These are phyloP conservation scores for Yponomeuta sedellus DNA, from an alignment of 2,888 invertebrate genomes.

Conservation along the genomic window DNA sequence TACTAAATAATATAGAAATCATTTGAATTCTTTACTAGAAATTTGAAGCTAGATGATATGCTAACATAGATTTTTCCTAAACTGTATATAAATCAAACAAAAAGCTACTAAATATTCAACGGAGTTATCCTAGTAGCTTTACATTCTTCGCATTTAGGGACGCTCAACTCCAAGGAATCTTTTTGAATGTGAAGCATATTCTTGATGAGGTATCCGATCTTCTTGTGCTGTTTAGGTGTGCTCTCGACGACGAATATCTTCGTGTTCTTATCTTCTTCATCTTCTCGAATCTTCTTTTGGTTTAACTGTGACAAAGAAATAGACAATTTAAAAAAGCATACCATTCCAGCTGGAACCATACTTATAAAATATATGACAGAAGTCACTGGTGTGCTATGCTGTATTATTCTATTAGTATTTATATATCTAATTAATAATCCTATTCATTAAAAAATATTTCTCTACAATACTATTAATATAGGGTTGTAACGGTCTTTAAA, in stretches of 20 bases:
- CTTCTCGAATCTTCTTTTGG: conserved; percentile 33
- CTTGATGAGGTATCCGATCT: conserved; percentile 46
- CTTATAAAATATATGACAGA: no score
- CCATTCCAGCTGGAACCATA: no score
- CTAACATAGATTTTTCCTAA: no score
- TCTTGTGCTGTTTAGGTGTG: conserved; percentile 52
- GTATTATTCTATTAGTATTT: no score
- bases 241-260: conserved; percentile 58
- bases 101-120: conserved; percentile 30
- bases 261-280: conserved; percentile 49
- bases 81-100: not conserved
- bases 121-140: conserved; percentile 65
- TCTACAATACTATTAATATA: no score
- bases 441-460: no score
- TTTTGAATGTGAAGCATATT: conserved; percentile 60
- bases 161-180: conserved; percentile 52
- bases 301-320: conserved; percentile 37
- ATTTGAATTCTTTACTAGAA: no score
- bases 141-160: conserved; percentile 49
- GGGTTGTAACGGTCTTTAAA: no score
- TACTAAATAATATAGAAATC: no score
- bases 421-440: no score
- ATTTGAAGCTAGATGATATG: no score
- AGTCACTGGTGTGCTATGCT: no score
- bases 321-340: not conserved